Evolutionary conservation across 2,113 vertebrate species (phyloP), one percentile per base, ranked within the genome.

Genomic region (Aramus guarauna): DNA sequence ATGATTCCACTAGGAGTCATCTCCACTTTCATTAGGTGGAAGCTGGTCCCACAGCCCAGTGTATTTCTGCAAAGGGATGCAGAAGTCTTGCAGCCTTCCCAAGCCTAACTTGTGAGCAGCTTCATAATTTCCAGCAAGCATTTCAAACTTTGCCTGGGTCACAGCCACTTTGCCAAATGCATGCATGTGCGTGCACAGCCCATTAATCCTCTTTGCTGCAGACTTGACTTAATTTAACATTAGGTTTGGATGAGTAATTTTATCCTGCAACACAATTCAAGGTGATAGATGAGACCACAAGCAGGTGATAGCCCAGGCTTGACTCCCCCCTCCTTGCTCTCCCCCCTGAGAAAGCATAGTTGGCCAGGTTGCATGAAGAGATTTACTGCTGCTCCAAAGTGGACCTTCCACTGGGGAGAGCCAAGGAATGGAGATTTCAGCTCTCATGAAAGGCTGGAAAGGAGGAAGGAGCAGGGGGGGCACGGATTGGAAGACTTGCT

Each of bases 181-280:
- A 63, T 77, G 76, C 82, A 30, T 56, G 78, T 16, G 79, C 4
- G 9, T 24, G 10, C 80, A 92, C 83, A 94, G 80, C 75, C 95
- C 96, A 97, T 97, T 97, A 97, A 97, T 97, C 94, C 94, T 97
- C 92, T 85, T 62, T 88, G 92, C 92, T 92, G 91, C 90, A 62
- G 94, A 74, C 96, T 16, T 90, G 95, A 97, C 94, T 97, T 96
- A 95, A 96, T 97, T 97, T 97, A 96, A 94, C 95, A 97, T 97
- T 97, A 97, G 96, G 75, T 83, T 92, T 82, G 96, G 96, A 97
- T 97, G 97, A 97, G 96, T 97, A 96, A 97, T 97, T 97, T 96
- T 96, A 96, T 87, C 95, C 94, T 74, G 93, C 90, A 73, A 94
- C 91, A 90, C 97, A 94, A 92, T 83, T 97, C 97, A 95, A 93